Percentiles rank a stretch among this genome's conserved stretches.
These are phyloP conservation scores for Phaethornis superciliosus DNA, from an alignment of 2,113 vertebrate genomes.

Conservation along the genomic window DNA sequence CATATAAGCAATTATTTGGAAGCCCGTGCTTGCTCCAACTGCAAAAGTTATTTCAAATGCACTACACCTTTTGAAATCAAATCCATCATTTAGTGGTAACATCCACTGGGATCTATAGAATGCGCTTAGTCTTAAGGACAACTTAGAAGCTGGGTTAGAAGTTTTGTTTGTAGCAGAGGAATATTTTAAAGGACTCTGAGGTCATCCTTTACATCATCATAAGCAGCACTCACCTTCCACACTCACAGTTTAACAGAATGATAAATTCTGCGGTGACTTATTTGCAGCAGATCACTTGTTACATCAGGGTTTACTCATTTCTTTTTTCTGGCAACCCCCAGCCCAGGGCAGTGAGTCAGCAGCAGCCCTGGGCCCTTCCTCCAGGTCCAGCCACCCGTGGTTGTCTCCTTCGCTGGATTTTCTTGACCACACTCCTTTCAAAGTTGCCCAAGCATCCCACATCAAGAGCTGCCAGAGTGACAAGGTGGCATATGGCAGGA, in stretches of 20 bases:
- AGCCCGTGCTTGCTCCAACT: neutral
- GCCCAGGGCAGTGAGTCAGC: neutral
- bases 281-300: neutral
- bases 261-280: neutral
- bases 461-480: neutral
- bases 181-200: neutral
- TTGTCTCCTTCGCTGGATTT: neutral
- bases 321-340: neutral
- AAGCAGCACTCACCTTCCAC: neutral
- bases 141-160: neutral
- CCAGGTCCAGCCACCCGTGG: neutral
- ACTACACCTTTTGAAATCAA: neutral
- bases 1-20: neutral
- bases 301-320: neutral
- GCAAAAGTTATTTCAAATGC: neutral
- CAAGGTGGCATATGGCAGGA: neutral
- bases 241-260: neutral
- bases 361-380: neutral
- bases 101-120: rapidly evolving
- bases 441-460: neutral
- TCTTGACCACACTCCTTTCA: neutral
- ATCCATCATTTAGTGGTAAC: neutral
- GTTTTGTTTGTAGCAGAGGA: neutral
- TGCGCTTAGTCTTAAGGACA: rapidly evolving
- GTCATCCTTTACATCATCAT: neutral